Base-by-base conservation (phyloP, 2,797 vertebrate genomes). In the Calcarius lapponicus region DNA sequence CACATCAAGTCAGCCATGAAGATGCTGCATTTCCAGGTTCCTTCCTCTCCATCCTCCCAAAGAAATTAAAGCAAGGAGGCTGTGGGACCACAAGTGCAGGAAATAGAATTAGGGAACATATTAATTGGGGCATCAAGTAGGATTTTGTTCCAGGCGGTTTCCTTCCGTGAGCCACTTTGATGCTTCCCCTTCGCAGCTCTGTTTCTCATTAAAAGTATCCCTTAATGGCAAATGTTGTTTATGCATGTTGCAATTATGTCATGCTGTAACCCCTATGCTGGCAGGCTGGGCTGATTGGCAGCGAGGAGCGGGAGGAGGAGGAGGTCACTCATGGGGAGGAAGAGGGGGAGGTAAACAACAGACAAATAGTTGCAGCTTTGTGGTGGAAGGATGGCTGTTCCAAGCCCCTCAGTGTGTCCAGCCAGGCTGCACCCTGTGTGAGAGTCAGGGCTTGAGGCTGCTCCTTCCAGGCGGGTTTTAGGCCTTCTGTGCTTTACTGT, bases 71-170 rank as follows among this genome's bases (percentile, higher is more conserved):
- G 97, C 97, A 97, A 97, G 98, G 97, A 97, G 97, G 98, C 97
- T 97, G 97, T 21, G 90, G 92, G 97, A 97, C 98, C 97, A 83
- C 97, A 96, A 98, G 98, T 98, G 98, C 98, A 98, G 98, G 98
- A 98, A 98, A 98, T 98, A 98, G 98, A 98, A 98, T 98, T 98
- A 98, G 97, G 97, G 98, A 97, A 98, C 97, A 97, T 98, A 98
- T 98, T 98, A 98, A 98, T 98, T 98, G 98, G 98, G 98, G 98
- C 98, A 98, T 98, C 98, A 98, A 98, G 98, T 98, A 97, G 97
- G 98, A 98, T 98, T 98, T 98, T 96, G 92, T 98, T 98, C 97
- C 98, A 98, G 97, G 98, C 98, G 93, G 97, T 98, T 98, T 98
- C 98, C 98, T 98, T 98, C 98, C 98, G 98, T 96, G 96, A 98